phyloP scores from a whole-genome alignment of 1,140 invertebrate species.

The Tachypleus tridentatus region DNA sequence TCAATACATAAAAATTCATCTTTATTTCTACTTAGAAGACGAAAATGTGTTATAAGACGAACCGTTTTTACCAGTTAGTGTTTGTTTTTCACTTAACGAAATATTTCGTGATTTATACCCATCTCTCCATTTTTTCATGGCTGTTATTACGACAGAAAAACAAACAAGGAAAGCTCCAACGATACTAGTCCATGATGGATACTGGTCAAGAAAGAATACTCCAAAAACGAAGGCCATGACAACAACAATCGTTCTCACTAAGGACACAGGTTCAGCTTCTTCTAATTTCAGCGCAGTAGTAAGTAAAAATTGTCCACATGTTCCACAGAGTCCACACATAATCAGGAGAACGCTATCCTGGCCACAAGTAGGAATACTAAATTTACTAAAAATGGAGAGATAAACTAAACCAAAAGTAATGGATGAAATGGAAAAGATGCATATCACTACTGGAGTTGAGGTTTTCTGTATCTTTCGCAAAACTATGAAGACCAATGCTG shows the following conservation, averaged over 20 bases:
- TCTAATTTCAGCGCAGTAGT: slow-evolving; percentile 75
- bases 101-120: too few relatives aligned
- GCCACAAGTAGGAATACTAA: slow-evolving; percentile 65
- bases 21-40: too few relatives aligned
- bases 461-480: slow-evolving; percentile 69
- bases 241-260: slow-evolving; percentile 66
- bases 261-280: slow-evolving; percentile 75
- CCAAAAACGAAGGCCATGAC: slow-evolving; percentile 86
- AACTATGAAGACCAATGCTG: slow-evolving; percentile 75
- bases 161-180: slow-evolving; percentile 66
- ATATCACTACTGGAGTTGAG: slow-evolving; percentile 80
- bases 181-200: slow-evolving; percentile 66
- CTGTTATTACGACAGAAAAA: slow-evolving; percentile 65
- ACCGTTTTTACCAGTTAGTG: too few relatives aligned
- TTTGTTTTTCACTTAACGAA: too few relatives aligned
- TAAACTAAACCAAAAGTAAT: slow-evolving; percentile 65
- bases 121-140: slow-evolving; percentile 60
- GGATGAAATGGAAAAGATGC: slow-evolving; percentile 47
- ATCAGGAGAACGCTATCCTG: slow-evolving; percentile 62
- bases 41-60: too few relatives aligned
- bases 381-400: slow-evolving; percentile 56
- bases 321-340: slow-evolving; percentile 68
- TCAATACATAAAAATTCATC: too few relatives aligned
- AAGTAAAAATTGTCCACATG: slow-evolving; percentile 70
- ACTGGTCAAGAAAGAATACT: slow-evolving; percentile 47